Base-by-base conservation (phyloP, 2,113 vertebrate species). In the Calypte anna region DNA sequence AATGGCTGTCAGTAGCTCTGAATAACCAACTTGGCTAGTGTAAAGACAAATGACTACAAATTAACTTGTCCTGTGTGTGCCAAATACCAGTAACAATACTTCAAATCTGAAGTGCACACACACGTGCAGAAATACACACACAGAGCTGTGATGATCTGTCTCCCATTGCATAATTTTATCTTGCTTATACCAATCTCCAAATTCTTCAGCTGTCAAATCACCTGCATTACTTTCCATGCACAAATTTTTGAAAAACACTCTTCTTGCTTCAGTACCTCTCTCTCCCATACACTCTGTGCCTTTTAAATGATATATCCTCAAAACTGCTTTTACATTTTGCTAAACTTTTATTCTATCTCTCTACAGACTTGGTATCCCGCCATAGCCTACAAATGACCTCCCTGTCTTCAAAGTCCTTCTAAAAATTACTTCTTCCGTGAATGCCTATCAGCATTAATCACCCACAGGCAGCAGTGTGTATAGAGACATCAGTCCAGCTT, bases 391-490 rank as follows among this genome's bases (percentile, higher is more conserved):
- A 91, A 82, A 95, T 55, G 66, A 94, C 91, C 87, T 93, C 78
- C 36, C 31, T 85, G 63, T 63, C 89, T 92, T 92, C 89, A 82
- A 94, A 96, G 91, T 76, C 92, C 84, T 96, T 94, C 73, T 94
- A 54, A 87, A 94, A 85, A 90, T 58, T 7, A 66, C 69, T 89
- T 77, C 81, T 73, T 67, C 89, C 51, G 48, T 38, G 84, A 80
- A 94, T 75, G 78, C 66, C 81, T 82, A 66, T 90, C 81, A 82
- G 75, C 91, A 82, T 95, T 96, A 94, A 95, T 95, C 95, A 96
- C 50, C 36, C 81, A 76, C n/a, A 80, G 86, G 87, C 94, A 94
- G 81, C 77, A 79, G 83, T 51, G 63, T 94, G 75, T 80, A 90
- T 90, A 85, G 92, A 93, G 84, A 82, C 55, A 92, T 76, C 18